Evolutionary conservation across 2,888 invertebrate species (phyloP).

Genomic region (Rhingia rostrata): DNA sequence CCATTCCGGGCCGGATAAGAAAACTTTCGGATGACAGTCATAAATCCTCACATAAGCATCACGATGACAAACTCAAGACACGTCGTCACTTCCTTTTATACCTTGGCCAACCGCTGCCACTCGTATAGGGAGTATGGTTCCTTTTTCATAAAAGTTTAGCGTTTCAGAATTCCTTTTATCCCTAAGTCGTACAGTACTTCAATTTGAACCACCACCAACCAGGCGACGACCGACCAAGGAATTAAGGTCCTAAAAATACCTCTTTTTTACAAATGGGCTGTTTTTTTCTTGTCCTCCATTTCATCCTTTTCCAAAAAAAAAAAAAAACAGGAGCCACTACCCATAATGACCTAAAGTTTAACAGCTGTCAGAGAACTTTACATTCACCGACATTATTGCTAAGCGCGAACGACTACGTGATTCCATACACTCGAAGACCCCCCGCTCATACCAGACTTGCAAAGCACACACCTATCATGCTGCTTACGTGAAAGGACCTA

Average conservation of each 20-base stretch:
- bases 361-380: constrained; percentile 74
- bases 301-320: background rate
- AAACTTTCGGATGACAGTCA: constrained; percentile 57
- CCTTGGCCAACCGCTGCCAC: constrained; percentile 55
- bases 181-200: constrained; percentile 31
- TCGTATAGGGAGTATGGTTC: constrained; percentile 1
- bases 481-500: constrained; percentile 60
- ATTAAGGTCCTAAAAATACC: constrained; percentile 62
- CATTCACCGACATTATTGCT: constrained; percentile 73
- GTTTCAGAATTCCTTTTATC: background rate
- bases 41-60: constrained; percentile 66
- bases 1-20: constrained; percentile 41
- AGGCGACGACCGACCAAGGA: constrained; percentile 44
- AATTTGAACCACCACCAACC: constrained; percentile 59
- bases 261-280: constrained; percentile 52
- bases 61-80: constrained; percentile 64
- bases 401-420: constrained; percentile 73
- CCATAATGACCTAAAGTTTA: constrained; percentile 74
- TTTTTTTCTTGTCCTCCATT: constrained; percentile 4
- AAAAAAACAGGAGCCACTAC: constrained; percentile 26
- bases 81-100: constrained; percentile 53
- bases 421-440: constrained; percentile 63
- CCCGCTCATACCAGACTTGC: background rate
- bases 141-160: constrained; percentile 7
- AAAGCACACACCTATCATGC: constrained; percentile 55